These are phyloP conservation scores for Dipodomys stephensi DNA, from an alignment of 2,113 vertebrate genomes.

Conservation along the genomic window DNA sequence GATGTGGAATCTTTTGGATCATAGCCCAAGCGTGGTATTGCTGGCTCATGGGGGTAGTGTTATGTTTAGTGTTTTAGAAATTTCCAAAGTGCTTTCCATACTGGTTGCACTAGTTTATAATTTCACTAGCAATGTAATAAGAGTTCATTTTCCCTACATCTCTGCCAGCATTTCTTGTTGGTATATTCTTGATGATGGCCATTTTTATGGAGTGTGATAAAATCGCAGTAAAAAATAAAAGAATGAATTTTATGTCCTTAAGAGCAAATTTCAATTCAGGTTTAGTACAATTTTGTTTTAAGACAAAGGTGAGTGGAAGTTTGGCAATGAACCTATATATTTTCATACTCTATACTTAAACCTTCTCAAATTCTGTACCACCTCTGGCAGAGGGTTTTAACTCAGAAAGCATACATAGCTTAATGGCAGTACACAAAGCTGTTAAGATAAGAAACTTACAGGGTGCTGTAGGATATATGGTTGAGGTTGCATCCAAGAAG, in stretches of 20 bases:
- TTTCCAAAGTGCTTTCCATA: no score
- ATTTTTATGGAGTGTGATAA: no score
- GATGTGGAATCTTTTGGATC: no score
- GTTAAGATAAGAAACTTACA: conserved; percentile 88
- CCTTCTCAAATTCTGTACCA: background rate
- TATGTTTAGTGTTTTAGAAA: no score
- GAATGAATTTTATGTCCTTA: conserved; percentile 23
- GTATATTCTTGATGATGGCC: no score
- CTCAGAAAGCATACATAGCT: background rate
- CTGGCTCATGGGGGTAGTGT: no score
- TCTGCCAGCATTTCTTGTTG: no score
- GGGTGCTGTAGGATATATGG: conserved; percentile 98
- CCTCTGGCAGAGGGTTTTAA: conserved; percentile 25
- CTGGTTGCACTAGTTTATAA: no score
- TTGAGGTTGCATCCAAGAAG: conserved; percentile 98
- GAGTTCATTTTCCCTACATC: no score
- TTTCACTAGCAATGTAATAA: no score
- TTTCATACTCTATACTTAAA: background rate
- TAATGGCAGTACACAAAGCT: conserved; percentile 26
- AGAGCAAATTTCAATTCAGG: conserved; percentile 11
- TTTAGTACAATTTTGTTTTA: conserved; percentile 3
- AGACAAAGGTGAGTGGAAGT: background rate
- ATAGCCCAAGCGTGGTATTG: no score
- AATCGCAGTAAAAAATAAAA: no score
- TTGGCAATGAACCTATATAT: background rate